phyloP scores from a whole-genome alignment of 2,113 vertebrate genomes.

The Mastomys coucha region DNA sequence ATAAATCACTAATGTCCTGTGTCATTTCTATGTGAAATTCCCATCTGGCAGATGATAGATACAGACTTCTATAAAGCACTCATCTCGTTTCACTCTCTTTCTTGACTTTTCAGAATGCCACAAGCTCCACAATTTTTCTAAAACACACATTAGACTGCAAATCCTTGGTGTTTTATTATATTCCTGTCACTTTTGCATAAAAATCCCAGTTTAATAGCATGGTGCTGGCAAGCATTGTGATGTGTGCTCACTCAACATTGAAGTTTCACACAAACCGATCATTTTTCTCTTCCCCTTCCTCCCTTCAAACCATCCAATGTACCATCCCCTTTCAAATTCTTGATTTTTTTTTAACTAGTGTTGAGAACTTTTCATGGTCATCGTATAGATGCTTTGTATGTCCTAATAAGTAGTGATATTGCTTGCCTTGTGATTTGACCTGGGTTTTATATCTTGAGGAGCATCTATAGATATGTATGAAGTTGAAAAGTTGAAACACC shows the following conservation, averaged over 20 bases:
- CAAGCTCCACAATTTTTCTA: background rate
- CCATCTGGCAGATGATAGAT: background rate
- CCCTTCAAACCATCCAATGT: background rate
- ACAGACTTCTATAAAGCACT: background rate
- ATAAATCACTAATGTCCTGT: background rate
- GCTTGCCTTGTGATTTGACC: background rate
- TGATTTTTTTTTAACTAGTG: too few species aligned
- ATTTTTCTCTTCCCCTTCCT: background rate
- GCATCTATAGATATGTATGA: background rate
- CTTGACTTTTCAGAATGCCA: background rate
- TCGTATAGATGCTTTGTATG: background rate
- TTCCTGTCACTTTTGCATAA: background rate
- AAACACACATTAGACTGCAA: background rate
- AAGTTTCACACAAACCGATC: background rate
- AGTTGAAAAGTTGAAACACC: background rate
- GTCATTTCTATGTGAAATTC: background rate
- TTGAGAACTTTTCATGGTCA: background rate
- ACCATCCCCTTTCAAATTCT: background rate
- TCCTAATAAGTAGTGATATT: background rate
- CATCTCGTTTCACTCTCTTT: background rate
- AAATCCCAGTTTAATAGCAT: background rate
- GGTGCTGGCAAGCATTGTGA: background rate
- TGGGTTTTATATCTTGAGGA: background rate
- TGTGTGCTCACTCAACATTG: background rate
- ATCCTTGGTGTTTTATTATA: background rate